Base-by-base conservation (phyloP, 2,888 invertebrate genomes). In the Exephanes ischioxanthus region DNA sequence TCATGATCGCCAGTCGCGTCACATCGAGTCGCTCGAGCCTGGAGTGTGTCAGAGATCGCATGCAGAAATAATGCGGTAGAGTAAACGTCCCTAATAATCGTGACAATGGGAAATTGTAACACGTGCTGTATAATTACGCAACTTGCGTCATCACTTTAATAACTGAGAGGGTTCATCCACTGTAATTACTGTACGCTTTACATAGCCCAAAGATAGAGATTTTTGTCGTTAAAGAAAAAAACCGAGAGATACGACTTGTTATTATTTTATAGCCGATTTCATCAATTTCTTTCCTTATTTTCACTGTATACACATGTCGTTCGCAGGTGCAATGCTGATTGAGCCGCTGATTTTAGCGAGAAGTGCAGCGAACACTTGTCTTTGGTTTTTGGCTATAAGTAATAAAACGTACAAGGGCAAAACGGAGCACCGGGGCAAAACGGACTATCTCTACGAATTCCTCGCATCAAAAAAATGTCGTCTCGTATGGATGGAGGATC, bases 61-160 rank as follows among this genome's bases (percentile, higher is more conserved):
- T 66, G 63, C 68, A 33, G 11, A 70, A 85, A 85, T 79, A 55
- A 51, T 73, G 53, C 78, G 78, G 48, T 58, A 41, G 33, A 72
- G 81, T 75, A 55, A 75, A 78, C 19, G 33, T 73, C 58, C 73
- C 58, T 79, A 58, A 82, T 75, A 78, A 66, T 71, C 70, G 26
- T 82, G 85, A 85, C 82, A 82, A 82, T 82, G 22, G 48, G 51
- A 82, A 85, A 53, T 73, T 73, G 67, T 48, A 16, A 26, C 58
- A 48, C 67, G 81, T 66, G 70, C 16, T 61, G 68, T 78, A 61
- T 73, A 78, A 85, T 84, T 75, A 85, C 78, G 71, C 48, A 63
- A 55, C 55, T 85, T 85, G 77, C 84, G 78, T 85, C 84, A 85
- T 63, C 70, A 5, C 63, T 63, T 63, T 70, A 75, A 85, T 85